Evolutionary conservation across 2,797 vertebrate genomes (phyloP).

Genomic region (Takifugu rubripes): DNA sequence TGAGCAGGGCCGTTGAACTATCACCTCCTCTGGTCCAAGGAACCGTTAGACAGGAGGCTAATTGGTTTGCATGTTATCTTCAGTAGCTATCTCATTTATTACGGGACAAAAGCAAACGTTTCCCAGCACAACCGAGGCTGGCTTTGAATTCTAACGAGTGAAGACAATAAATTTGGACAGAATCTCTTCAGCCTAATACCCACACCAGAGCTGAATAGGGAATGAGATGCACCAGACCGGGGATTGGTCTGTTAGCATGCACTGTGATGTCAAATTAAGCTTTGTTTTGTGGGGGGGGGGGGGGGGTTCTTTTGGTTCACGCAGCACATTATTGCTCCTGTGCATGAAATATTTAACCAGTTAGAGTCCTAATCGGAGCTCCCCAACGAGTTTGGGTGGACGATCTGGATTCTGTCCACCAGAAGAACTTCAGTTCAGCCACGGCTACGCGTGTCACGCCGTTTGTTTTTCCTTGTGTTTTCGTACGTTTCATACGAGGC

Average conservation of each 20-base stretch:
- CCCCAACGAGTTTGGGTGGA: no score
- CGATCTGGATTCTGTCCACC: no score
- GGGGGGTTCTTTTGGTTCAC: constrained; percentile 27
- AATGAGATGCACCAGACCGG: constrained; percentile 53
- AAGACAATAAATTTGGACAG: constrained; percentile 33
- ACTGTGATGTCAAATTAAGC: constrained; percentile 56
- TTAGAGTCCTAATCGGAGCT: no score
- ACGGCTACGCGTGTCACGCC: no score
- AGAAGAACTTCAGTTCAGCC: no score
- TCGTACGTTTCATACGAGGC: no score
- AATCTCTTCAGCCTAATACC: constrained; percentile 39
- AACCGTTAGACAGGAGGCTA: background rate
- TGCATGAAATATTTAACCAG: background rate
- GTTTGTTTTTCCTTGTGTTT: no score
- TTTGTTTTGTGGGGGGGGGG: constrained; percentile 55
- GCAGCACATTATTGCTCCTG: constrained; percentile 29
- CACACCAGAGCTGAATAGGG: constrained; percentile 44
- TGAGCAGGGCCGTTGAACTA: background rate
- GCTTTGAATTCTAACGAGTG: constrained; percentile 30
- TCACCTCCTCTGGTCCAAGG: background rate
- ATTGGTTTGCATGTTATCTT: background rate
- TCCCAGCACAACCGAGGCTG: constrained; percentile 16
- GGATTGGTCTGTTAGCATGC: constrained; percentile 46
- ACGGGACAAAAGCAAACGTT: constrained; percentile 3
- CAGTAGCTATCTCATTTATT: background rate